Evolutionary conservation across 2,797 vertebrate species (phyloP), one percentile per base, ranked within the genome.

Genomic region (Macroramphosus scolopax): DNA sequence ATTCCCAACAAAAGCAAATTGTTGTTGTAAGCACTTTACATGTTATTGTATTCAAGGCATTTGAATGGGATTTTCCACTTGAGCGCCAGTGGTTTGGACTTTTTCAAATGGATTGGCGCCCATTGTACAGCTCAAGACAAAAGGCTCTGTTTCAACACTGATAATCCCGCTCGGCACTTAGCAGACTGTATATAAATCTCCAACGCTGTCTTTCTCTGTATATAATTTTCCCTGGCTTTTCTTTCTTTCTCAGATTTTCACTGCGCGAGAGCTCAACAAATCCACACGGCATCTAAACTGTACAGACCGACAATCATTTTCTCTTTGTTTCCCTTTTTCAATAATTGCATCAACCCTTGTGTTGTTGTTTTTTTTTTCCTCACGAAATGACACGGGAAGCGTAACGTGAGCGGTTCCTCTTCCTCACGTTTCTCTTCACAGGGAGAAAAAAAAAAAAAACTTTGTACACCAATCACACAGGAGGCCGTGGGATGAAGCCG

Each of bases 111-210:
- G 79, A 87, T 86, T 83, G 80, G 73, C 49, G 61, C 79, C 87
- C 75, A 81, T 83, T 88, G 87, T 87, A 84, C 68, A 82, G 79
- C 71, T 88, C 80, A 84, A 87, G 71, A 83, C 80, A 83, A 86
- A 87, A 83, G 85, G 83, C 78, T 84, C 85, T 90, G 86, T 88
- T 86, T 89, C 80, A 82, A 75, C 59, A 74, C 83, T 89, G 86
- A 90, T 91, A 90, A 89, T 87, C 75, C 79, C 81, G 77, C 77
- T 87, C 83, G 75, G 80, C 75, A 71, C 81, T 80, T 76, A 75
- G 54, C 75, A 78, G 75, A 80, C 83, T 90, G 85, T 91, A 88
- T 84, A 90, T 87, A 89, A 85, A 86, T 89, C 75, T 83, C 73
- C 63, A 81, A 85, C 80, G 77, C 80, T 79, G 78, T 86, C 62